Conservation (phyloP, 2,888 invertebrate genomes). For the Aelia acuminata region DNA sequence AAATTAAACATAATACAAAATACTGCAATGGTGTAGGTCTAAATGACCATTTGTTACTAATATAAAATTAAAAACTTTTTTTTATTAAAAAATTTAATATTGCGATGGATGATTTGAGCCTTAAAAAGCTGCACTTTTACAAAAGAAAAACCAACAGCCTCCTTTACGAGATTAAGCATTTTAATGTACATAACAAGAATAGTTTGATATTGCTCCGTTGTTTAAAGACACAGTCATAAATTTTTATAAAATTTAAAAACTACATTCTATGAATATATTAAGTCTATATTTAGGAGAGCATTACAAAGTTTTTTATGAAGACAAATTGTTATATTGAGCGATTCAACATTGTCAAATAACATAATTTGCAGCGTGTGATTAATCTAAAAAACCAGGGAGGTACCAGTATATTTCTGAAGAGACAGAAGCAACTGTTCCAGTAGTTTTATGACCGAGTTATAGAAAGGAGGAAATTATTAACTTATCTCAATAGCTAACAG, state of each 20-base stretch:
- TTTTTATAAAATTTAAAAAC: background rate
- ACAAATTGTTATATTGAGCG: background rate
- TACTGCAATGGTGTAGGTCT: conserved; percentile 33
- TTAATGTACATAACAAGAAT: background rate
- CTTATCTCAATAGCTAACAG: background rate
- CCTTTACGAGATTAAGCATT: background rate
- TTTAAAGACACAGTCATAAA: background rate
- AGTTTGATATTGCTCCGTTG: background rate
- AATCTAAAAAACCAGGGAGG: background rate
- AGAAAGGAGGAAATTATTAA: background rate
- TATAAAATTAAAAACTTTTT: conserved; percentile 26
- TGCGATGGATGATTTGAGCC: background rate
- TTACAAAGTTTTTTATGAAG: background rate
- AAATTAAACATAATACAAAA: conserved; percentile 8
- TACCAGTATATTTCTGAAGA: too few species aligned
- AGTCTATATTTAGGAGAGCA: background rate
- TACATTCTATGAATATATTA: background rate
- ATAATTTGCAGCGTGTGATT: background rate
- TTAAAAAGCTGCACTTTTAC: background rate
- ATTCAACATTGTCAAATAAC: background rate
- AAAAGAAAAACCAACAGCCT: background rate
- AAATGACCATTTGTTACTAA: background rate
- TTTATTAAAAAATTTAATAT: background rate
- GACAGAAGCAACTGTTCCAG: background rate
- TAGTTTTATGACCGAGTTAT: background rate